Percentiles rank a stretch among this genome's conserved stretches.
Conservation (phyloP, 2,888 invertebrate genomes). For the Tuta absoluta region DNA sequence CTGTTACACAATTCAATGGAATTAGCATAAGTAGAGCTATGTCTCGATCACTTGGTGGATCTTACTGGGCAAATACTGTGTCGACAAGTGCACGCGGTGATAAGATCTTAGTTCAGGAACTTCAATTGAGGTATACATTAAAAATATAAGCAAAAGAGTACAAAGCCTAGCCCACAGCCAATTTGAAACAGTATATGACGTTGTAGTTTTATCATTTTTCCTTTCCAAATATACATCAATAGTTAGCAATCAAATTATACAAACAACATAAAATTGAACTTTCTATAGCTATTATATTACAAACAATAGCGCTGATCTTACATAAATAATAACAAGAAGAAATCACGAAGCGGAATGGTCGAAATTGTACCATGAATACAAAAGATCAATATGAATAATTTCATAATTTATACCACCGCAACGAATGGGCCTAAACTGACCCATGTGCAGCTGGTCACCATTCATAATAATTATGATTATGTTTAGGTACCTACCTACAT, state of each 20-base stretch:
- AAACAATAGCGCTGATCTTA: constrained; percentile 9
- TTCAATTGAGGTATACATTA: not conserved
- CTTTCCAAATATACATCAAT: too few relatives aligned
- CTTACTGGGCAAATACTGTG: constrained; percentile 7
- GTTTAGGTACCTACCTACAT: too few relatives aligned
- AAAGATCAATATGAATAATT: constrained; percentile 33
- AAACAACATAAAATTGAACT: not conserved
- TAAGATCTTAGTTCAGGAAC: not conserved
- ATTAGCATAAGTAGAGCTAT: constrained; percentile 26
- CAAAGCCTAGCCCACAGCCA: too few relatives aligned
- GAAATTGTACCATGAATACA: constrained; percentile 18
- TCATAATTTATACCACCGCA: constrained; percentile 23
- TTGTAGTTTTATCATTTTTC: too few relatives aligned
- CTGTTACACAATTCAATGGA: constrained; percentile 31
- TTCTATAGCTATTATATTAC: not conserved
- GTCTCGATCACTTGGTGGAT: constrained; percentile 27
- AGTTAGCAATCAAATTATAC: not conserved
- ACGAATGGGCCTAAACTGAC: constrained; percentile 14
- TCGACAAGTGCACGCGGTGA: constrained; percentile 18
- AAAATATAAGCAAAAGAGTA: not conserved
- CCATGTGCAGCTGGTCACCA: too few relatives aligned
- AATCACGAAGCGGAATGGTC: not conserved
- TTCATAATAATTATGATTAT: too few relatives aligned
- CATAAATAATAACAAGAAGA: not conserved
- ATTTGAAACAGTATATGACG: too few relatives aligned